These are phyloP conservation scores for mouse (Mus musculus) DNA, from an alignment of 2,113 vertebrate species.

Conservation along the genomic window GRCm39 chr5:96261001-96261500, in stretches of 20 bases:
- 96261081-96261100: not conserved
- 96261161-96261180: not conserved
- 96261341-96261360: not conserved
- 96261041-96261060: not conserved
- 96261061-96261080: not conserved
- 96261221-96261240: not conserved
- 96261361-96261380: not conserved
- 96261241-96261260: not conserved
- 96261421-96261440: not conserved
- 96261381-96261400: not conserved
- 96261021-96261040: not conserved
- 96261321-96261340: constrained; percentile 16
- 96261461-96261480: not conserved
- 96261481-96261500: not conserved
- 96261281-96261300: constrained; percentile 3
- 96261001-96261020: not conserved
- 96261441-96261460: not conserved
- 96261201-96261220: not conserved
- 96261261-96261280: not conserved
- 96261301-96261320: not conserved
- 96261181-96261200: not conserved
- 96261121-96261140: not conserved
- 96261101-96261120: not conserved
- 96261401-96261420: not conserved
- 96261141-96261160: not conserved